Evolutionary conservation across 2,113 vertebrate species (phyloP).

Genomic region (Dendropsophus ebraccatus): DNA sequence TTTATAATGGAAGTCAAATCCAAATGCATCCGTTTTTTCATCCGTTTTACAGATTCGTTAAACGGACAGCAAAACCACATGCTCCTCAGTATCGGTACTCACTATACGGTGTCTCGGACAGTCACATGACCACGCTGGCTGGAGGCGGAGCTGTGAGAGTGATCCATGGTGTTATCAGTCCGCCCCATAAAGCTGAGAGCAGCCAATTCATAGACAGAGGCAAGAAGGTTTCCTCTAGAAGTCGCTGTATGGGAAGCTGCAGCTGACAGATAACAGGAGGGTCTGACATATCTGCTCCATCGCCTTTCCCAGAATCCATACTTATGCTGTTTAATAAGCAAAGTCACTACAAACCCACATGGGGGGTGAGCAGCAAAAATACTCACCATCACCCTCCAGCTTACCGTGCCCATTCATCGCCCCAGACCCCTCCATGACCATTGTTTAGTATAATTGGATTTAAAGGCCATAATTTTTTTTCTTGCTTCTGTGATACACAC

Average conservation of each 20-base stretch:
- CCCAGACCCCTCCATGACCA: too few species aligned
- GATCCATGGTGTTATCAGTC: slow-evolving; percentile 20
- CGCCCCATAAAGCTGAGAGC: background rate
- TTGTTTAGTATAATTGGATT: too few species aligned
- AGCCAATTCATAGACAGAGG: background rate
- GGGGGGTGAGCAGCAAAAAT: background rate
- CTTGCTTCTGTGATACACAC: too few species aligned
- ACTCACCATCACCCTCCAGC: too few species aligned
- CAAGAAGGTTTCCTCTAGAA: background rate
- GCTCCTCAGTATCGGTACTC: too few species aligned
- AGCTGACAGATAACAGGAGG: slow-evolving; percentile 28
- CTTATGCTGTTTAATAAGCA: background rate
- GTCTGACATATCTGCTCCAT: slow-evolving; percentile 5
- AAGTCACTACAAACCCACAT: background rate
- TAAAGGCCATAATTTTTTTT: too few species aligned
- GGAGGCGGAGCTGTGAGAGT: background rate
- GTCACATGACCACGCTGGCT: background rate
- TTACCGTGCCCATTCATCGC: too few species aligned
- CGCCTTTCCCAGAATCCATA: background rate
- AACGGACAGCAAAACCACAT: too few species aligned
- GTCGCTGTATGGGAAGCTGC: slow-evolving; percentile 12
- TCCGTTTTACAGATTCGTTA: too few species aligned
- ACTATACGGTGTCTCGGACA: background rate
- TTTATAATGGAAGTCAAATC: too few species aligned
- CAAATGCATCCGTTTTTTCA: too few species aligned